A percentile compares a stretch with the other conserved stretches of the same genome.
Evolutionary conservation across 2,797 vertebrate species (phyloP).

Genomic region (Octomys mimax): DNA sequence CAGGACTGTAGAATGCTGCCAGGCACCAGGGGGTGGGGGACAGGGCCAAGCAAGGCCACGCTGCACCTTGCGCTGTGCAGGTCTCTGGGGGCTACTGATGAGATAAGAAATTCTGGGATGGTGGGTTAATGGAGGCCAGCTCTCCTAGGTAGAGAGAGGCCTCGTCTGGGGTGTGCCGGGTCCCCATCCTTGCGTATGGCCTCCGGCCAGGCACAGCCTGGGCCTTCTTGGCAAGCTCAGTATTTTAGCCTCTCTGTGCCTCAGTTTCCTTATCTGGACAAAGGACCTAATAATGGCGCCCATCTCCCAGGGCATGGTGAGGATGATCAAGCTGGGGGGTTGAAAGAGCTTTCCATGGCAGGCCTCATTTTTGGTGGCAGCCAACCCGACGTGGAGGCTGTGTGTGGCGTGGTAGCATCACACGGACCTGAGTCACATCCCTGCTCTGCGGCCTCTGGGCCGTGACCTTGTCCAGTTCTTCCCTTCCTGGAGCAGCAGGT

Average conservation of each 20-base stretch:
- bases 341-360: neutral
- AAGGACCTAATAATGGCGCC: neutral
- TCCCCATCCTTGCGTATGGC: neutral
- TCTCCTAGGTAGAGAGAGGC: neutral
- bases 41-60: neutral
- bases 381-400: neutral
- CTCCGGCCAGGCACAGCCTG: neutral
- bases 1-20: neutral
- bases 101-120: neutral
- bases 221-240: neutral
- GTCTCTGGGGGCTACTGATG: neutral
- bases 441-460: neutral
- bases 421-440: neutral
- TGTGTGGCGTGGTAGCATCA: neutral
- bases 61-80: too few relatives aligned
- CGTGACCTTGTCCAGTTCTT: neutral
- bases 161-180: neutral
- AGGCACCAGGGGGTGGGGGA: rapidly evolving
- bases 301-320: neutral
- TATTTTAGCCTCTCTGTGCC: neutral
- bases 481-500: neutral
- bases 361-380: neutral
- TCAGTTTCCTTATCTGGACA: neutral
- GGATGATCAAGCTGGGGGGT: rapidly evolving
- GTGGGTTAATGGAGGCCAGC: too few relatives aligned